phyloP scores from a whole-genome alignment of 1,140 invertebrate genomes.

The Scaptomyza montana region DNA sequence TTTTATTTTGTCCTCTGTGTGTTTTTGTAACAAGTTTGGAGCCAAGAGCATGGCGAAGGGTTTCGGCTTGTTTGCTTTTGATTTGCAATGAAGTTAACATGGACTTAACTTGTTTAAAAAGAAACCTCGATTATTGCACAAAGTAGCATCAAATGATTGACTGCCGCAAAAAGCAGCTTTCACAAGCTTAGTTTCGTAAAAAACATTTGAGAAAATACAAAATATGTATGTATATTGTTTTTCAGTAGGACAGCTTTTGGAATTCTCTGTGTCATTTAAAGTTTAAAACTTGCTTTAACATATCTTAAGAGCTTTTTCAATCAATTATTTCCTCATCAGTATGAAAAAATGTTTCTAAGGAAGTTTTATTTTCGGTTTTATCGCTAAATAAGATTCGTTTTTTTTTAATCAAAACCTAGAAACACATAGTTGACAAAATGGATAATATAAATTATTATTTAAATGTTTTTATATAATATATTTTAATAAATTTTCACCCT shows the following conservation, averaged over 20 bases:
- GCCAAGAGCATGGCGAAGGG: slow-evolving; percentile 23
- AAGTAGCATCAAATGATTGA: slow-evolving; percentile 8
- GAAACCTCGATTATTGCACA: slow-evolving; percentile 5
- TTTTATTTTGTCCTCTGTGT: background rate
- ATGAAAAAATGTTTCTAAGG: background rate
- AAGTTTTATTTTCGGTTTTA: background rate
- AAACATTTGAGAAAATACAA: background rate
- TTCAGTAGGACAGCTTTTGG: background rate
- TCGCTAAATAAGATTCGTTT: background rate
- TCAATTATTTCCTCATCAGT: background rate
- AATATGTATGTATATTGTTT: background rate
- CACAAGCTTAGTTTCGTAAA: background rate
- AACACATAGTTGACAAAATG: no score
- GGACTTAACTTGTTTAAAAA: slow-evolving; percentile 14
- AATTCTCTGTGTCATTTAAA: background rate
- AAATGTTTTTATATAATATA: no score
- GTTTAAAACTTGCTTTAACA: background rate
- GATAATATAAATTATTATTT: no score
- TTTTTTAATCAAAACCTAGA: background rate
- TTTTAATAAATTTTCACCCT: no score
- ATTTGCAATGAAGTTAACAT: slow-evolving; percentile 18
- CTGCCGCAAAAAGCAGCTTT: background rate
- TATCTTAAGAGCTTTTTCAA: background rate
- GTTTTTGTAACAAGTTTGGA: slow-evolving; percentile 15
- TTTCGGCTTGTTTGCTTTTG: slow-evolving; percentile 36